Conservation (phyloP, 1,140 invertebrate species). For the Bombus consobrinus region DNA sequence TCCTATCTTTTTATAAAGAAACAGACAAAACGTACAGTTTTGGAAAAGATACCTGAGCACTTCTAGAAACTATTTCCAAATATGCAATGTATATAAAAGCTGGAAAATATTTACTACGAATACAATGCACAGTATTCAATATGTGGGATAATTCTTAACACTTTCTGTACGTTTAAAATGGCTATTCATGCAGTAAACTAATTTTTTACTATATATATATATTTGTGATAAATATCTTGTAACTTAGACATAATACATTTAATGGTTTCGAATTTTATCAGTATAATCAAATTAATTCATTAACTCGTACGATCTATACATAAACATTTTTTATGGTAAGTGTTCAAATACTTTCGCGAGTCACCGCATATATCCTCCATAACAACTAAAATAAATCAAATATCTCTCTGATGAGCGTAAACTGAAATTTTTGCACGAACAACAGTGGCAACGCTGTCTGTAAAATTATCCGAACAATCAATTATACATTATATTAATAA, state of each 20-base stretch:
- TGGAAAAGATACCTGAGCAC: neutral
- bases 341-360: too few species aligned
- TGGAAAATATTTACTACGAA: too few species aligned
- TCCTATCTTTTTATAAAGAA: neutral
- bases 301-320: too few species aligned
- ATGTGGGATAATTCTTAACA: too few species aligned
- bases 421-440: neutral
- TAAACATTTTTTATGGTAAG: neutral
- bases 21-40: neutral
- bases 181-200: neutral
- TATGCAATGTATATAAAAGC: too few species aligned
- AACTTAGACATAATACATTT: neutral
- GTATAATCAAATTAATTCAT: neutral
- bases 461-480: too few species aligned
- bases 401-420: neutral
- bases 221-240: neutral
- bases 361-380: neutral
- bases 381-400: neutral
- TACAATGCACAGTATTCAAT: too few species aligned
- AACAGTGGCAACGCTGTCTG: neutral
- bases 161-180: too few species aligned
- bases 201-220: neutral
- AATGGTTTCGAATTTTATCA: neutral
- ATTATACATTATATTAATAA: too few species aligned
- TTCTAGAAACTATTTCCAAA: neutral